A percentile compares a stretch with the other conserved stretches of the same genome.
Evolutionary conservation across 2,888 invertebrate species (phyloP).

Genomic region (Drosophila putrida): DNA sequence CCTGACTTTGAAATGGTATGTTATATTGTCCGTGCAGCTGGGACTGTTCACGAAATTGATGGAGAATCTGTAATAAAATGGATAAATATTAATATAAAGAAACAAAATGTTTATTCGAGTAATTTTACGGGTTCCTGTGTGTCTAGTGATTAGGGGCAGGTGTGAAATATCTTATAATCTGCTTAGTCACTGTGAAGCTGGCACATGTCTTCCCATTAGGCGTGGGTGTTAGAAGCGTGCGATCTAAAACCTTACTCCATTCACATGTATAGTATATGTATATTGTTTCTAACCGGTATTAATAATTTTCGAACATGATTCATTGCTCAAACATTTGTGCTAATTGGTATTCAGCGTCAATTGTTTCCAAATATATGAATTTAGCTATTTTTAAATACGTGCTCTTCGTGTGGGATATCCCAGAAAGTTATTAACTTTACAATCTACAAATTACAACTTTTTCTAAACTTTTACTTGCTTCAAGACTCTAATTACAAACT

Average conservation of each 20-base stretch:
- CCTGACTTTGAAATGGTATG: slow-evolving; percentile 84
- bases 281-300: slow-evolving; percentile 40
- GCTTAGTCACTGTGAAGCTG: slow-evolving; percentile 2
- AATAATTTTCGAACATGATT: slow-evolving; percentile 27
- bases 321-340: slow-evolving; percentile 26
- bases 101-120: neutral
- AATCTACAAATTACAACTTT: neutral
- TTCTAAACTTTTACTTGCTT: neutral
- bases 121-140: neutral
- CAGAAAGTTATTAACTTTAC: neutral
- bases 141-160: slow-evolving; percentile 12
- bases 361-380: neutral
- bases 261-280: neutral
- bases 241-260: slow-evolving; percentile 6
- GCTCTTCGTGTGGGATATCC: neutral
- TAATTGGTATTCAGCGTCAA: slow-evolving; percentile 16
- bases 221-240: slow-evolving; percentile 51
- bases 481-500: neutral
- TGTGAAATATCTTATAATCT: slow-evolving; percentile 28
- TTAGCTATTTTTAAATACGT: neutral
- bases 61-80: slow-evolving; percentile 78
- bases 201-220: slow-evolving; percentile 10
- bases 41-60: slow-evolving; percentile 83
- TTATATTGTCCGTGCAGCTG: slow-evolving; percentile 75
- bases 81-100: neutral